Evolutionary conservation across 1,140 invertebrate genomes (phyloP), one percentile per base, ranked within the genome.

Genomic region (Papilio glaucus): DNA sequence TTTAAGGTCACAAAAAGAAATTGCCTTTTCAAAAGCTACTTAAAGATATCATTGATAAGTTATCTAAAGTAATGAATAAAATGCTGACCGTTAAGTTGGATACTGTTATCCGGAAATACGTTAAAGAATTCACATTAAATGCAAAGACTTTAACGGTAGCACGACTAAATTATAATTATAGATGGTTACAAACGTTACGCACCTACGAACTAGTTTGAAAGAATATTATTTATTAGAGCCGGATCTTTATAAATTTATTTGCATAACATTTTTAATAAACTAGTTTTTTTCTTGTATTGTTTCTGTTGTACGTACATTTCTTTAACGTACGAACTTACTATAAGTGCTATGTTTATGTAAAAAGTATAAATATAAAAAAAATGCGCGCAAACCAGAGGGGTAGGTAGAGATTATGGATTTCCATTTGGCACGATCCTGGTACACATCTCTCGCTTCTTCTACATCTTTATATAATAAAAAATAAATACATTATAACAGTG

Each of bases 41-140:
- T 4, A 33, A 33, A n/a, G n/a, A 4, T 29, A 29, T 29, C 15
- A 57, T 15, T 10, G 29, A 29, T 37, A 61, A 61, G 13, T 37
- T 61, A 65, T 65, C 62, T 45, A n/a, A 42, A 68, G 63, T 26
- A 33, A 68, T 21, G 63, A 67, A 67, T 41, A 67, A 67, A 42
- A 38, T 26, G 13, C 38, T 68, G 18, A 42, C 63, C 39, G 63
- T 68, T 68, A 68, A 42, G 12, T 33, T 21, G 29, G 53, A 69
- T 69, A 69, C 67, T 10, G 67, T 69, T 69, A 69, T 18, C 67
- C 67, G 67, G 67, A 69, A 69, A 69, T 39, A 69, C 7, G 42
- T 69, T 29, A 69, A 69, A 69, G 26, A 69, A 53, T 68, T 69
- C 33, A 69, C 53, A 5, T 21, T 37, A 26, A n/a, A 53, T 53